phyloP scores from a whole-genome alignment of 2,888 invertebrate genomes.

The Pyrochroa serraticornis region DNA sequence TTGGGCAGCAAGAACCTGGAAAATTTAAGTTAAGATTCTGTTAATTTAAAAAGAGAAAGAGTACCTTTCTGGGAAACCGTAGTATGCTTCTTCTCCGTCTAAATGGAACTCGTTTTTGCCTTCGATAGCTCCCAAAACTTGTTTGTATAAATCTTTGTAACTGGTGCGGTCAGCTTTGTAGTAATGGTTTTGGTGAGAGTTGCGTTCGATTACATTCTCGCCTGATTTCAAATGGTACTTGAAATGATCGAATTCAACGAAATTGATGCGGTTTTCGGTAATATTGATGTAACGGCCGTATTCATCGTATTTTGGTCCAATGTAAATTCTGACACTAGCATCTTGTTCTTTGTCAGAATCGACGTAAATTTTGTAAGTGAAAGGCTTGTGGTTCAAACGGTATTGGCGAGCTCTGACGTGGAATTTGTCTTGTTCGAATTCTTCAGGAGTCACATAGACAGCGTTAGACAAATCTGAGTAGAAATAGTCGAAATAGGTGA shows the following conservation, averaged over 20 bases:
- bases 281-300: slow-evolving; percentile 61
- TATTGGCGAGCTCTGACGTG: slow-evolving; percentile 68
- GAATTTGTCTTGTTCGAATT: slow-evolving; percentile 57
- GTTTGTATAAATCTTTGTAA: slow-evolving; percentile 68
- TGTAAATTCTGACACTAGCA: slow-evolving; percentile 68
- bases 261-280: slow-evolving; percentile 65
- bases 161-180: slow-evolving; percentile 68
- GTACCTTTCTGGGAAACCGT: slow-evolving; percentile 70
- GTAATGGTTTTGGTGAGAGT: slow-evolving; percentile 70
- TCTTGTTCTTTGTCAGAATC: slow-evolving; percentile 65
- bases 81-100: slow-evolving; percentile 64
- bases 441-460: slow-evolving; percentile 59
- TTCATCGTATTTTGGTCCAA: slow-evolving; percentile 73
- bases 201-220: slow-evolving; percentile 70
- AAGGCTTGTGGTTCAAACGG: slow-evolving; percentile 74
- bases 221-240: slow-evolving; percentile 67
- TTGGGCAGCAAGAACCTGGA: slow-evolving; percentile 70
- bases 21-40: background rate
- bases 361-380: slow-evolving; percentile 66
- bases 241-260: slow-evolving; percentile 67
- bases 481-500: slow-evolving; percentile 72
- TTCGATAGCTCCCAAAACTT: slow-evolving; percentile 60
- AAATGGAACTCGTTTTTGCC: slow-evolving; percentile 62
- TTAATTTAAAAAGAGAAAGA: too few relatives aligned
- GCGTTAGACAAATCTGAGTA: slow-evolving; percentile 67